Conservation (phyloP, 1,140 invertebrate genomes). For the Diachasma alloeum region DNA sequence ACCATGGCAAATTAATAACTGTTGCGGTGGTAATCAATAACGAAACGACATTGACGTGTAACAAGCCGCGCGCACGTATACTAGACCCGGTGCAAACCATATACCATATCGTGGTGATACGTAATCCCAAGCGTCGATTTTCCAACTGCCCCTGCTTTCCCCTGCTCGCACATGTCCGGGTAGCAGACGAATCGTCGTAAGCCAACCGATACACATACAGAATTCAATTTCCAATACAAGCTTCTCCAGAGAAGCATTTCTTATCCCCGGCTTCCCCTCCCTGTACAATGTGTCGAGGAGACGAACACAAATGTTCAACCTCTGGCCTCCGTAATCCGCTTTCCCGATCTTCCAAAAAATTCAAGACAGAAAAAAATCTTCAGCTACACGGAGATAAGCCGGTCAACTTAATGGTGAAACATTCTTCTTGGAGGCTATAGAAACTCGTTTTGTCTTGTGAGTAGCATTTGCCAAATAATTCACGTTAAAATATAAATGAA, state of each 20-base stretch:
- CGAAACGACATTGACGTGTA: constrained; percentile 29
- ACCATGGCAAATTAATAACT: constrained; percentile 57
- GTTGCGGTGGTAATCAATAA: constrained; percentile 58
- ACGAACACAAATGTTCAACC: constrained; percentile 8
- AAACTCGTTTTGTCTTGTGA: neutral
- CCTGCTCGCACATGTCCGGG: neutral
- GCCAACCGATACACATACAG: constrained; percentile 1
- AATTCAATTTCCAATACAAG: constrained; percentile 11
- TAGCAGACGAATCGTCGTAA: constrained; percentile 6
- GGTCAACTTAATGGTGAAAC: neutral
- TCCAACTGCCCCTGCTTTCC: neutral
- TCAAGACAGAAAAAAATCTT: neutral
- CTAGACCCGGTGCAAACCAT: neutral
- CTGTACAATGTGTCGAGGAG: neutral
- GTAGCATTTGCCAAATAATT: neutral
- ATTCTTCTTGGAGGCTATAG: neutral
- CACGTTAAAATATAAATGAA: constrained; percentile 11
- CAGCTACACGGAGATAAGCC: neutral
- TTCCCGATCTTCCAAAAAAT: neutral
- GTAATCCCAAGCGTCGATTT: constrained; percentile 25
- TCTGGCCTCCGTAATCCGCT: constrained; percentile 1
- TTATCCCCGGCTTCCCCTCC: neutral
- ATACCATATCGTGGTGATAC: neutral
- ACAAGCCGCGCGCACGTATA: constrained; percentile 13
- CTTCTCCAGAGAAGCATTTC: neutral